Evolutionary conservation across 2,888 invertebrate species (phyloP), one percentile per base, ranked within the genome.

Genomic region (Buathra laborator): DNA sequence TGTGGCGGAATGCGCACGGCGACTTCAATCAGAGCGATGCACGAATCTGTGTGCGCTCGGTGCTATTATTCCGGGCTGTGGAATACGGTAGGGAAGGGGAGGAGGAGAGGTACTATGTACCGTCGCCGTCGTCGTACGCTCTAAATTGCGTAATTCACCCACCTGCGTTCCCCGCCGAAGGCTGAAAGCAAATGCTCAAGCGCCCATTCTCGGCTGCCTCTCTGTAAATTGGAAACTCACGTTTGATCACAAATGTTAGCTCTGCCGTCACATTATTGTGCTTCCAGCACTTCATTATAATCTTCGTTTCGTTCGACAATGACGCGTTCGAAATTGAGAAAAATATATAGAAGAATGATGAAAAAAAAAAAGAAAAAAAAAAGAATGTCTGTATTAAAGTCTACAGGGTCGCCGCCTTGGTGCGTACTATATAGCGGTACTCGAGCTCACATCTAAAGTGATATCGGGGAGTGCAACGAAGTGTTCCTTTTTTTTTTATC

Each of bases 121-220:
- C 53, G 56, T 80, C 76, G 56, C 14, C 66, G 29, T 76, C 70
- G 72, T 67, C 80, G 67, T 80, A 77, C 59, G 59, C 80, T 80
- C 80, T 59, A 67, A 84, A 80, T 77, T 84, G 72, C 80, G 80
- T 81, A 84, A 84, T 84, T 76, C 66, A 80, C 80, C 84, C 80
- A 80, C 59, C 84, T 80, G 80, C 80, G 72, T 81, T 76, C 51
- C 67, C 19, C 80, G 80, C 67, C 76, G 71, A 71, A 68, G 83
- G 80, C 76, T 76, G 76, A 67, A 76, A 84, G 84, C 76, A 46
- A 84, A 84, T 80, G 43, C 72, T 76, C 74, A 43, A 37, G 46
- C 32, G 51, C 59, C 80, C 66, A 44, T 76, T 67, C 71, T 81
- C 71, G 48, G 12, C 32, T 67, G 74, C 74, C 59, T 24, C 56